phyloP scores from a whole-genome alignment of 2,888 invertebrate genomes.

The Creontiades dilutus region DNA sequence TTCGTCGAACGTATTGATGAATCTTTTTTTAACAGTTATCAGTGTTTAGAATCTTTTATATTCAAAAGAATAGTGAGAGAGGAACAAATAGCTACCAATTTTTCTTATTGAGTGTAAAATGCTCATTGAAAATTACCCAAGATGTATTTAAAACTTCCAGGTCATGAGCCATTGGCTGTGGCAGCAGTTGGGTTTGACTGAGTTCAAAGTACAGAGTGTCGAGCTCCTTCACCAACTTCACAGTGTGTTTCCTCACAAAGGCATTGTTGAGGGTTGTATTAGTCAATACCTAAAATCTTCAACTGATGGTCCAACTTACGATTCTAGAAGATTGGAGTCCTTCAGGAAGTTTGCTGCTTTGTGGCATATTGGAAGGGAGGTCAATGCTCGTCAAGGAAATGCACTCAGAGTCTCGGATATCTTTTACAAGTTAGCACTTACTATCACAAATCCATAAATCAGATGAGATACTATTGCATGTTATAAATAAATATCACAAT shows the following conservation, averaged over 20 bases:
- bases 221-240: conserved; percentile 89
- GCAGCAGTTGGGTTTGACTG: conserved; percentile 84
- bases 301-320: background rate
- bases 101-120: no score
- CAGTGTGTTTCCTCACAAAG: conserved; percentile 82
- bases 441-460: no score
- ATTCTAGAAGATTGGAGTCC: conserved; percentile 79
- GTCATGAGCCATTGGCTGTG: conserved; percentile 85
- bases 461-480: no score
- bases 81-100: no score
- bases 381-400: conserved; percentile 78
- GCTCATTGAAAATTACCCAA: background rate
- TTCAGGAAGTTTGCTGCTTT: conserved; percentile 84
- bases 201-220: conserved; percentile 83
- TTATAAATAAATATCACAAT: no score
- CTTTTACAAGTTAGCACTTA: conserved; percentile 82
- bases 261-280: conserved; percentile 83
- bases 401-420: conserved; percentile 76
- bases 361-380: conserved; percentile 88
- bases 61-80: no score
- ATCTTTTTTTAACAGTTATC: no score
- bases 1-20: no score
- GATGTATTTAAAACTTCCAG: conserved; percentile 78
- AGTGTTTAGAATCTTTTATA: no score
- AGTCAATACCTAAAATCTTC: conserved; percentile 74